Evolutionary conservation across 2,113 vertebrate genomes (phyloP).

Genomic region (Alectura lathami): DNA sequence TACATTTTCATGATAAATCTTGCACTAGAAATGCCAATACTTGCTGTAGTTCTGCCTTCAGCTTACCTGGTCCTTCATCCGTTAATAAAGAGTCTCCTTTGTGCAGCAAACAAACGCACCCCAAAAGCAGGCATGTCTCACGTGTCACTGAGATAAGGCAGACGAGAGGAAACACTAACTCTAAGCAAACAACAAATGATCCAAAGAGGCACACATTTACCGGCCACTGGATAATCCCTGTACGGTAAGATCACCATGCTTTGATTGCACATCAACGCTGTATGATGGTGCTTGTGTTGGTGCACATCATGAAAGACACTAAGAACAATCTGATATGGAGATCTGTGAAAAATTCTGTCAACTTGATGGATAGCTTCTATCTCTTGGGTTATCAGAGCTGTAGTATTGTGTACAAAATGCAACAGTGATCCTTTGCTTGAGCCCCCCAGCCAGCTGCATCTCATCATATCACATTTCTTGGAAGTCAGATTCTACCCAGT

Average conservation of each 20-base stretch:
- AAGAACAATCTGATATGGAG: neutral
- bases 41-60: neutral
- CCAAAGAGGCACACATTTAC: neutral
- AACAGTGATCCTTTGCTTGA: neutral
- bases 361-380: neutral
- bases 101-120: neutral
- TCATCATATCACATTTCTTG: neutral
- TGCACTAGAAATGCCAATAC: neutral
- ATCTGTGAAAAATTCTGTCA: neutral
- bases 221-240: neutral
- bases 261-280: neutral
- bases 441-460: neutral
- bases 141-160: neutral
- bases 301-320: neutral
- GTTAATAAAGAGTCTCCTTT: neutral
- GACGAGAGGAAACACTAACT: neutral
- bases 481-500: neutral
- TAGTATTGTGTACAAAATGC: neutral
- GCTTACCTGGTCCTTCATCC: neutral
- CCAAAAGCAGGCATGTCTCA: neutral
- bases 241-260: neutral
- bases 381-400: neutral
- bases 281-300: neutral
- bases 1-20: neutral
- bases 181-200: neutral